phyloP scores from a whole-genome alignment of 1,140 invertebrate genomes.

The Zaprionus nigranus region DNA sequence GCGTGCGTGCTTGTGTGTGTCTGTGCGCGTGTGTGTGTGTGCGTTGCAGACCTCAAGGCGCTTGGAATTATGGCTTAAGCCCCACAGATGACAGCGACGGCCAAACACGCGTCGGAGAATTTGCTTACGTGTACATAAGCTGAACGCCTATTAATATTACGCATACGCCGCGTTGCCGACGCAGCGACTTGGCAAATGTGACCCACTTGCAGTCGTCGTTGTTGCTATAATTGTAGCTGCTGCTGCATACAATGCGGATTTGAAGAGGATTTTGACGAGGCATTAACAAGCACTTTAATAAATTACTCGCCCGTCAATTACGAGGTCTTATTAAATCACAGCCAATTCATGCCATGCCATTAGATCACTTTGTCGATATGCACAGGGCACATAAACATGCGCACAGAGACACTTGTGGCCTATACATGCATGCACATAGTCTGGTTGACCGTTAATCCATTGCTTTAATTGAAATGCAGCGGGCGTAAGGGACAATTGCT shows the following conservation, averaged over 20 bases:
- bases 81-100: slow-evolving; percentile 16
- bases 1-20: background rate
- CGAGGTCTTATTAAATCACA: slow-evolving; percentile 52
- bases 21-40: too few species aligned
- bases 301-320: slow-evolving; percentile 69
- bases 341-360: slow-evolving; percentile 23
- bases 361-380: slow-evolving; percentile 10
- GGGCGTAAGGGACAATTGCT: slow-evolving; percentile 31
- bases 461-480: slow-evolving; percentile 50
- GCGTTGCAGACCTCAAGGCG: slow-evolving; percentile 36
- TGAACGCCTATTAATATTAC: slow-evolving; percentile 74
- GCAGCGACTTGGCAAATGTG: slow-evolving; percentile 63
- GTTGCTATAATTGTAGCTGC: slow-evolving; percentile 24
- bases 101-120: slow-evolving; percentile 42
- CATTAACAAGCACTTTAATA: slow-evolving; percentile 75
- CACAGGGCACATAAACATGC: background rate
- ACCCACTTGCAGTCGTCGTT: slow-evolving; percentile 31
- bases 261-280: slow-evolving; percentile 54
- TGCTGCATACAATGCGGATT: slow-evolving; percentile 42
- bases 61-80: slow-evolving; percentile 65
- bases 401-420: background rate
- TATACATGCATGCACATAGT: background rate
- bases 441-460: slow-evolving; percentile 30
- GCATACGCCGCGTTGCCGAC: slow-evolving; percentile 59
- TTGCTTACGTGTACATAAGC: slow-evolving; percentile 53